phyloP scores from a whole-genome alignment of 1,140 invertebrate species.

The Cotesia vestalis region DNA sequence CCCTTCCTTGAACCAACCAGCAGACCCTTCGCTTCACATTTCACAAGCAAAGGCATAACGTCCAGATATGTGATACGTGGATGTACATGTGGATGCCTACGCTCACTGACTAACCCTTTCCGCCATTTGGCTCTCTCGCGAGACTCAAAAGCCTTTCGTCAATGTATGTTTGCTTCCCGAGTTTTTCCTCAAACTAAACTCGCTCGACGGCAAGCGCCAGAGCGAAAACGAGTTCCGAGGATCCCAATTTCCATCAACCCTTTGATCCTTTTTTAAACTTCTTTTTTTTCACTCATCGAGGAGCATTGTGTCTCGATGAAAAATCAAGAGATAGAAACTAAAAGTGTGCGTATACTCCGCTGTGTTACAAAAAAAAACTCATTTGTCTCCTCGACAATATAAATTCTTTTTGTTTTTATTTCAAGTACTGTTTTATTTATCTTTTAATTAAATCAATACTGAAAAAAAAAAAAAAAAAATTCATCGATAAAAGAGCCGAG shows the following conservation, averaged over 20 bases:
- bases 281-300: conserved; percentile 19
- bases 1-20: background rate
- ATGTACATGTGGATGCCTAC: background rate
- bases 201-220: conserved; percentile 15
- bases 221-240: conserved; percentile 24
- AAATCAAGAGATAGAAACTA: background rate
- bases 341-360: background rate
- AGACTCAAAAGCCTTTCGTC: conserved; percentile 29
- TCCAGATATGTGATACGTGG: conserved; percentile 2
- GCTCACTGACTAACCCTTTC: conserved; percentile 10
- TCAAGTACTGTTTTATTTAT: too few species aligned
- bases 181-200: conserved; percentile 27
- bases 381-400: too few species aligned
- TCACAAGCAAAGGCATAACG: background rate
- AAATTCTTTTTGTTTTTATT: too few species aligned
- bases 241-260: conserved; percentile 31
- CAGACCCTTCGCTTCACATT: too few species aligned
- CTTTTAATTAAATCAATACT: too few species aligned
- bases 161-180: conserved; percentile 28
- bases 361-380: too few species aligned
- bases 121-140: conserved; percentile 22
- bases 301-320: conserved; percentile 28
- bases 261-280: conserved; percentile 26
- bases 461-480: too few species aligned
- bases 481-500: too few species aligned